These are phyloP conservation scores for Anthonomus grandis DNA, from an alignment of 1,140 invertebrate species.

Conservation along the genomic window DNA sequence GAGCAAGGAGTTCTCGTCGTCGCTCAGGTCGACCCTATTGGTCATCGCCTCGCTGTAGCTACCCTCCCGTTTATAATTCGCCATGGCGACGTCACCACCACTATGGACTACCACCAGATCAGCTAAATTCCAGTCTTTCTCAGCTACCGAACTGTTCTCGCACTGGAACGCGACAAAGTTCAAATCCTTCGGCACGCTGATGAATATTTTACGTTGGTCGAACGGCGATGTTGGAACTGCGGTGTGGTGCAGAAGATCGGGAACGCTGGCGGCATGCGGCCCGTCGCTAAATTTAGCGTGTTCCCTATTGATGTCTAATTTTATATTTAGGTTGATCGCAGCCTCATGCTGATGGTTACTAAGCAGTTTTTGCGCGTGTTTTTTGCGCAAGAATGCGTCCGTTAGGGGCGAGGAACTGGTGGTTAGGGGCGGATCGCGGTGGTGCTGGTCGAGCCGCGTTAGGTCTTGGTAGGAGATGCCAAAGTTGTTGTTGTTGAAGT, in stretches of 20 bases:
- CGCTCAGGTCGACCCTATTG: slow-evolving; percentile 43
- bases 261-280: slow-evolving; percentile 46
- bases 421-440: slow-evolving; percentile 17
- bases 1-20: slow-evolving; percentile 38
- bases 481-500: slow-evolving; percentile 42
- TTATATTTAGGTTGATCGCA: slow-evolving; percentile 15
- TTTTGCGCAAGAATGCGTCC: slow-evolving; percentile 37
- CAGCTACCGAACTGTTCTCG: slow-evolving; percentile 42
- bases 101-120: slow-evolving; percentile 38
- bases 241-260: slow-evolving; percentile 40
- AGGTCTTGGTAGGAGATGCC: slow-evolving; percentile 46
- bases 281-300: slow-evolving; percentile 43
- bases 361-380: slow-evolving; percentile 17
- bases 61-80: slow-evolving; percentile 41
- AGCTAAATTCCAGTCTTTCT: slow-evolving; percentile 54
- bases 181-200: slow-evolving; percentile 55
- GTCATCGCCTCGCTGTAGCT: slow-evolving; percentile 45
- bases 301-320: slow-evolving; percentile 46
- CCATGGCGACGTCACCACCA: slow-evolving; percentile 17
- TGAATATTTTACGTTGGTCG: slow-evolving; percentile 23
- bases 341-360: slow-evolving; percentile 6
- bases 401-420: slow-evolving; percentile 35
- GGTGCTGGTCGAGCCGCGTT: slow-evolving; percentile 38
- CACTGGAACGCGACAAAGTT: slow-evolving; percentile 49
- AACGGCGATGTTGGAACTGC: slow-evolving; percentile 14